phyloP scores from a whole-genome alignment of 2,797 vertebrate genomes.

The Dendrocincla tyrannina region DNA sequence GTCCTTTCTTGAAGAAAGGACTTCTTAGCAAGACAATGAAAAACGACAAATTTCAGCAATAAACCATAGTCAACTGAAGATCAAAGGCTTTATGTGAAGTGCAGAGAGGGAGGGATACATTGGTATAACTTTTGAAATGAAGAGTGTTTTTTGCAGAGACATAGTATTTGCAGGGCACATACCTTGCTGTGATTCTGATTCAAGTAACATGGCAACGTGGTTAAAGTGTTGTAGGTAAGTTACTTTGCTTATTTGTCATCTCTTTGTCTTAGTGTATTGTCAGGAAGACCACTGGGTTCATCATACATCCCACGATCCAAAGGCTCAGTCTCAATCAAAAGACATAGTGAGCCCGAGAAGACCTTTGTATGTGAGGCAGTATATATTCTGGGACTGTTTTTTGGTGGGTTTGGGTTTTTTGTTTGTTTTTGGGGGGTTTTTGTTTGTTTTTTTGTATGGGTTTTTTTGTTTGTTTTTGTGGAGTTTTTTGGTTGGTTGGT shows the following conservation, averaged over 20 bases:
- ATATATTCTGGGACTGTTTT: too few species aligned
- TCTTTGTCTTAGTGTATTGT: background rate
- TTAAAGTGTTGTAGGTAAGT: background rate
- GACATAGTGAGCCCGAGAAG: background rate
- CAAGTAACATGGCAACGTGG: too few species aligned
- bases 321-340: background rate
- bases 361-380: background rate
- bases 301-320: background rate
- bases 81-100: background rate
- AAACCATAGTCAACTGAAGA: background rate
- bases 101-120: background rate
- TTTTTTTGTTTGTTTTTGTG: too few species aligned
- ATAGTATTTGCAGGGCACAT: background rate
- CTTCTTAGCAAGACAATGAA: background rate
- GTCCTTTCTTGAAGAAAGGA: background rate
- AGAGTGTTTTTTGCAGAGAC: background rate
- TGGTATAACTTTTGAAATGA: background rate
- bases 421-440: background rate
- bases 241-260: background rate
- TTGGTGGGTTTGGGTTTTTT: too few species aligned
- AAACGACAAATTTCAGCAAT: background rate
- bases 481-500: background rate
- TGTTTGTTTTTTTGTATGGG: too few species aligned
- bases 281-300: background rate
- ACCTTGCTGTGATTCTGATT: background rate